Conservation (phyloP, 2,113 vertebrate species). For the Zosterops pallidus region DNA sequence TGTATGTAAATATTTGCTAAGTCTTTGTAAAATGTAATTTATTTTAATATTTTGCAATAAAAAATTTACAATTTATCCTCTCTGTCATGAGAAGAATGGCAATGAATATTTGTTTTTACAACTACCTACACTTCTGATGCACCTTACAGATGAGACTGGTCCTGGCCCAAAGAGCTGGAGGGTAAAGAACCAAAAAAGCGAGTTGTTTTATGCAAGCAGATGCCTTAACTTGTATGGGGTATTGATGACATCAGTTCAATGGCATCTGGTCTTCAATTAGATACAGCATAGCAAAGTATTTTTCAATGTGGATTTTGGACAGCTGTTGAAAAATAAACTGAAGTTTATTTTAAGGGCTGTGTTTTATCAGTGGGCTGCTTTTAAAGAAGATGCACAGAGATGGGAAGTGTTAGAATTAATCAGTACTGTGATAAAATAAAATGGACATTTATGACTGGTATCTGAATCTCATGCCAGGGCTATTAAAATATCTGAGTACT, state of each 20-base stretch:
- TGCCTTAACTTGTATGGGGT: not conserved
- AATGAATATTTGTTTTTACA: not conserved
- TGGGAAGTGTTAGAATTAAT: not conserved
- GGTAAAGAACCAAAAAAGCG: not conserved
- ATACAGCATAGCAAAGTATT: not conserved
- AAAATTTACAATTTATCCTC: conserved; percentile 46
- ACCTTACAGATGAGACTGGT: not conserved
- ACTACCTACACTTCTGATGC: not conserved
- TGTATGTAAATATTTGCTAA: conserved; percentile 72
- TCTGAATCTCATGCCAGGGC: not conserved
- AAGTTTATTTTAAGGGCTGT: not conserved
- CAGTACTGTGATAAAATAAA: not conserved
- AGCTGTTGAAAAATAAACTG: not conserved
- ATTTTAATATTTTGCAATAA: conserved; percentile 84
- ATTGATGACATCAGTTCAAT: not conserved
- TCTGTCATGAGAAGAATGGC: not conserved
- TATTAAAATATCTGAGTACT: not conserved
- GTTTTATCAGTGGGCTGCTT: not conserved
- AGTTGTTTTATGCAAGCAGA: not conserved
- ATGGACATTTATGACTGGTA: not conserved
- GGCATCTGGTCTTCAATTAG: not conserved
- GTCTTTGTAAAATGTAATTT: conserved; percentile 79
- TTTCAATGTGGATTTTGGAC: not conserved
- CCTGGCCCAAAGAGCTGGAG: not conserved
- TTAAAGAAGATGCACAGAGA: not conserved